phyloP scores from a whole-genome alignment of 2,113 vertebrate genomes.

The Gallinago media region DNA sequence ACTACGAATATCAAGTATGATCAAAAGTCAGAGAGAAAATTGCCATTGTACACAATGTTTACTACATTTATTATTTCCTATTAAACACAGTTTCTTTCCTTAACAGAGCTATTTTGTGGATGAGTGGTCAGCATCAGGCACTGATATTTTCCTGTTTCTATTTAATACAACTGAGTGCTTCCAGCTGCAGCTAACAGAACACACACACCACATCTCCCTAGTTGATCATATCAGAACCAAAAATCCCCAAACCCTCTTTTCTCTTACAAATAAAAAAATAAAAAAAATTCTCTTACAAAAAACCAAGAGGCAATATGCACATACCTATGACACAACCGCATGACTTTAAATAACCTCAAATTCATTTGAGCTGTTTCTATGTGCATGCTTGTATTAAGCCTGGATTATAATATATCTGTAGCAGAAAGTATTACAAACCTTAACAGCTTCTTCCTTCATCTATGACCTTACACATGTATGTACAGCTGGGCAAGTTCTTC shows the following conservation, averaged over 20 bases:
- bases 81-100: neutral
- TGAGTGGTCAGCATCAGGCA: neutral
- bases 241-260: neutral
- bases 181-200: neutral
- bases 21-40: neutral
- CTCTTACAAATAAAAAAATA: neutral
- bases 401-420: neutral
- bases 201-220: neutral
- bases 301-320: neutral
- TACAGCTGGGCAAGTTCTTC: neutral
- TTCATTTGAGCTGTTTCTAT: neutral
- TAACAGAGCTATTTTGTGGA: neutral
- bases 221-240: neutral
- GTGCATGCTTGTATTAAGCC: neutral
- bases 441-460: neutral
- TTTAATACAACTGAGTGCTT: neutral
- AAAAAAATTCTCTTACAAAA: neutral
- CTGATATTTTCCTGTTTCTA: neutral
- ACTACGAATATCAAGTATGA: neutral
- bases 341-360: neutral
- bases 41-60: neutral
- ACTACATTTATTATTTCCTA: neutral
- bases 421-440: neutral
- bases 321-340: neutral
- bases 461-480: accelerated